Base-by-base conservation (phyloP, 2,797 vertebrate genomes). In the Melanogrammus aeglefinus region DNA sequence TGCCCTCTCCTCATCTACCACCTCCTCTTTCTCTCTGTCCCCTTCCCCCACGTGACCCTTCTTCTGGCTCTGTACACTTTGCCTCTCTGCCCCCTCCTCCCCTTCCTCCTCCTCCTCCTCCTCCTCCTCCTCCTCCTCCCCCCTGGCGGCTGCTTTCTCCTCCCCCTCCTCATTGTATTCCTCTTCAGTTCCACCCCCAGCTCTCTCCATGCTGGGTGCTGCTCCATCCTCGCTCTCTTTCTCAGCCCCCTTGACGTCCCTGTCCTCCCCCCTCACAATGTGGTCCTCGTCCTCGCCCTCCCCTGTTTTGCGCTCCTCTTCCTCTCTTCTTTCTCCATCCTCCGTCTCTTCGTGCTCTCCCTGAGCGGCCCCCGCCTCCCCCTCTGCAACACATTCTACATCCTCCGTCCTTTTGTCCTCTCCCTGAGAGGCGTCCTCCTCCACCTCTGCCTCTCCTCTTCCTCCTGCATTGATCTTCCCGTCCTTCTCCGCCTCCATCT, bases 11-110 rank as follows among this genome's bases (percentile, higher is more conserved):
- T 24, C 44, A 14, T n/a, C 70, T 0, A 12, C 73, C 74, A 75
- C 41, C 33, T 77, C 44, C 63, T 81, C 78, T 70, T 75, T 41
- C 24, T 71, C 76, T 13, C 36, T 66, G 3, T 29, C 74, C 63
- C 74, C 74, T 39, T 79, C 44, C 41, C 39, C 72, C 1, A 16
- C 51, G 78, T 38, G 84, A 82, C 63, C 84, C 80, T 29, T 81
- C 6, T 76, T 82, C 78, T 0, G 82, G 47, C 0, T 31, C 69
- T 7, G 21, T 38, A 36, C 75, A 36, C 74, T 78, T 57, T 3
- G 74, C 31, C 24, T 24, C 51, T 75, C 73, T 44, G 69, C 80
- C 24, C 75, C 41, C 29, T 78, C 80, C 71, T 69, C 77, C 66
- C 57, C 57, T 77, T 44, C 29, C 29, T 29, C 29, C n/a, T 36